Base-by-base conservation (phyloP, 2,888 invertebrate species). In the Autographa gamma region DNA sequence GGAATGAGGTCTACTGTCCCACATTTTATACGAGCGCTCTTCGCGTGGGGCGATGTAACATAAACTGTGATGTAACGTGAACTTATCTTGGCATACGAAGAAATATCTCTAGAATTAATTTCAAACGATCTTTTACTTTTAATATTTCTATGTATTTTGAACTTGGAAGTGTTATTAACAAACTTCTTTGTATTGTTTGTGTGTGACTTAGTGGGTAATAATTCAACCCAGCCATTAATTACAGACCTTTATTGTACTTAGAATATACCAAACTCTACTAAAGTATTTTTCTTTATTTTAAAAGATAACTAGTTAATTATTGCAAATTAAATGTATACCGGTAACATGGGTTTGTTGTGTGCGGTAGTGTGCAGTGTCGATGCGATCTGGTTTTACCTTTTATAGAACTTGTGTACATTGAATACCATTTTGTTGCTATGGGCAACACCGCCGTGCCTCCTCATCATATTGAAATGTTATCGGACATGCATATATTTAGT, bases 41-140 rank as follows among this genome's bases (percentile, higher is more conserved):
- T 14, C 61, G 68, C 69, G 74, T 71, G 74, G 69, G 74, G 63
- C 56, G 31, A 25, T 67, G 65, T 60, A 63, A 63, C 43, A 77
- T 68, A 66, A 70, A 68, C 60, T 59, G 58, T 69, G 60, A 68
- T 78, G 63, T 66, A 76, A 75, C 48, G 14, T 41, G 58, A 76
- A 64, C 58, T 58, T 56, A 79, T 60, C 56, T 41, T 31, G 56
- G 60, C 60, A 63, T 14, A 52, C 38, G 48, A 65, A 52, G 32
- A 63, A 56, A 32, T 59, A 59, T 32, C 8, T 13, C 14, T 32
- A 31, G 6, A 59, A n/a, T 7, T 31, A 16, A 1, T 16, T 32
- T 59, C 6, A 32, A 32, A 31, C 7, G 9, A 13, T 16, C 31
- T 32, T 58, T 7, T 5, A 13, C 5, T 31, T 31, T 31, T 11